Base-by-base conservation (phyloP, 2,888 invertebrate species). In the Euphydryas editha region DNA sequence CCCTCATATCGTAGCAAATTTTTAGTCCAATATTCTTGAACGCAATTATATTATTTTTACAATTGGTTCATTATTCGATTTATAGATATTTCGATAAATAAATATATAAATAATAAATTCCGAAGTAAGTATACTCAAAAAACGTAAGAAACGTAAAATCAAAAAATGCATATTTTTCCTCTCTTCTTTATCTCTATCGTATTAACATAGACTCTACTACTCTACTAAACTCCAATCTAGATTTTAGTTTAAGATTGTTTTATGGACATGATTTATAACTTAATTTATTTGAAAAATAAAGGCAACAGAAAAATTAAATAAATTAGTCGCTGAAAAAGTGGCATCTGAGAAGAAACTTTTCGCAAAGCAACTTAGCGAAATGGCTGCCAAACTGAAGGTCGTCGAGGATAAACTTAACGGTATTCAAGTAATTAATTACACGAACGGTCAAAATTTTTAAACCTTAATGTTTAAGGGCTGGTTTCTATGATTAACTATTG, bases 381-480 rank as follows among this genome's bases (percentile, higher is more conserved):
- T 88, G 85, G 65, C 78, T 0, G 13, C 58, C 0, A 85, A 87
- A 57, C 64, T 89, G 5, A 74, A 77, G 66, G 18, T 79, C 0
- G 78, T 88, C 2, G 86, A 90, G 68, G 78, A 80, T 2, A 88
- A 87, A 75, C 75, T 90, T 0, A 76, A 83, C 18, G 85, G 90
- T 88, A 76, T 47, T 13, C n/a, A 3, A 46, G 21, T 59, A 20
- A 44, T 42, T 49, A 46, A 21, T 54, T 54, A 1, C 2, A 20
- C 30, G 8, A 30, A 30, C 4, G 30, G 30, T 30, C 5, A 30
- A 30, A 30, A 3, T 39, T 1, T 8, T 39, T 3, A 39, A 39
- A 15, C 2, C 39, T 36, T 36, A 39, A 13, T 39, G 1, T 30
- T 30, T 30, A n/a, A n/a, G n/a, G n/a, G n/a, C n/a, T 30, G 30